Evolutionary conservation across 1,140 invertebrate genomes (phyloP), one percentile per base, ranked within the genome.

Genomic region (Euborellia annulipes): DNA sequence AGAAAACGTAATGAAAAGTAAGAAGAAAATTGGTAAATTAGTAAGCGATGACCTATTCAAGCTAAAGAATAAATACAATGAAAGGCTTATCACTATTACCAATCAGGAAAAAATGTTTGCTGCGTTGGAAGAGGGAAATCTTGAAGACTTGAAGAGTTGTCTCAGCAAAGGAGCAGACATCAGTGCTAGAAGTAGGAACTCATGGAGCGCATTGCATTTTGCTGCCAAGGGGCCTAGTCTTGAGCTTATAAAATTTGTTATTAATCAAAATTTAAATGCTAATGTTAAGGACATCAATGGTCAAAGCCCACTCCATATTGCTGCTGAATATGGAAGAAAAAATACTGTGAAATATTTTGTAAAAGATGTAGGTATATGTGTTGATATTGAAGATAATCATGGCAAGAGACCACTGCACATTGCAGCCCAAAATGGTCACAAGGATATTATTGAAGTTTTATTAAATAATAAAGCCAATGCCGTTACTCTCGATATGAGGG

Each of bases 151-250:
- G 17, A 50, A 43, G 14, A 16, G n/a, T 43, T 51, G 22, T 21
- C 40, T 46, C 21, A 36, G 34, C 37, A 50, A 46, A 18, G 53
- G 53, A 46, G 53, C 49, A 9, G 53, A 55, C 43, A 48, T 55
- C 17, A 43, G 50, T 48, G 48, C 23, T 41, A 53, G 47, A 48
- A 48, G 34, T 47, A 21, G 36, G 32, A 43, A 43, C 20, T 45
- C 22, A 42, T 50, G 17, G 37, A 53, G 46, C n/a, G 20, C 53
- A 18, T 39, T 54, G 21, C 51, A 54, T 49, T 49, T 47, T 49
- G 53, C 51, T 36, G 53, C 49, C 21, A 41, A 41, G n/a, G 47
- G 49, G 37, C 22, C 49, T 13, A 43, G 38, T 43, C 19, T 49
- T 7, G 45, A 53, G 32, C 16, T 49, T 41, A 18, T 49, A 45